phyloP scores from a whole-genome alignment of 2,888 invertebrate genomes.

The Lutraria lutraria region DNA sequence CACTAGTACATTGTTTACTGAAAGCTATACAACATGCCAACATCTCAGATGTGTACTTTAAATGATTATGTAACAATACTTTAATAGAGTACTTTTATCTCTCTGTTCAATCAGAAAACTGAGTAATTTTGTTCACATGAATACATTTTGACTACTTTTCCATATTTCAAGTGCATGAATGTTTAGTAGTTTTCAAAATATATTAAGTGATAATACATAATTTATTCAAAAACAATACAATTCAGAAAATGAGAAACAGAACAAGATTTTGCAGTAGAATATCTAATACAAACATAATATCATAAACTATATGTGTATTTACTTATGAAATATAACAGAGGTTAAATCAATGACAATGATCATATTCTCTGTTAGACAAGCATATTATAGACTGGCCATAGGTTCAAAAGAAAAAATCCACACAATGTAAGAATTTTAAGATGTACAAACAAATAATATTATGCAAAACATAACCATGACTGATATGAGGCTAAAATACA shows the following conservation, averaged over 20 bases:
- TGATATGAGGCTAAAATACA: background rate
- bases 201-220: background rate
- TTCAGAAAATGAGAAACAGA: slow-evolving; percentile 11
- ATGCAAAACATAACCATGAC: background rate
- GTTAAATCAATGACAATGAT: background rate
- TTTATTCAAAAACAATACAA: background rate
- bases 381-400: slow-evolving; percentile 15
- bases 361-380: background rate
- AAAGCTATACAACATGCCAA: too few species aligned
- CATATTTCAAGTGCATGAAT: too few species aligned
- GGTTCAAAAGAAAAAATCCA: background rate
- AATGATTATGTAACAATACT: too few species aligned
- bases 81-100: too few species aligned
- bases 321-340: background rate
- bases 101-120: too few species aligned
- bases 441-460: background rate
- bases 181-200: too few species aligned
- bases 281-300: slow-evolving; percentile 12
- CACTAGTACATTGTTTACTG: too few species aligned
- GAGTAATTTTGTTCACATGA: too few species aligned
- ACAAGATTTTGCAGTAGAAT: slow-evolving; percentile 9
- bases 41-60: too few species aligned
- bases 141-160: too few species aligned
- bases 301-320: background rate
- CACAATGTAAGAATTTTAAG: background rate